phyloP scores from a whole-genome alignment of 2,113 vertebrate species.

The Puntigrus tetrazona region DNA sequence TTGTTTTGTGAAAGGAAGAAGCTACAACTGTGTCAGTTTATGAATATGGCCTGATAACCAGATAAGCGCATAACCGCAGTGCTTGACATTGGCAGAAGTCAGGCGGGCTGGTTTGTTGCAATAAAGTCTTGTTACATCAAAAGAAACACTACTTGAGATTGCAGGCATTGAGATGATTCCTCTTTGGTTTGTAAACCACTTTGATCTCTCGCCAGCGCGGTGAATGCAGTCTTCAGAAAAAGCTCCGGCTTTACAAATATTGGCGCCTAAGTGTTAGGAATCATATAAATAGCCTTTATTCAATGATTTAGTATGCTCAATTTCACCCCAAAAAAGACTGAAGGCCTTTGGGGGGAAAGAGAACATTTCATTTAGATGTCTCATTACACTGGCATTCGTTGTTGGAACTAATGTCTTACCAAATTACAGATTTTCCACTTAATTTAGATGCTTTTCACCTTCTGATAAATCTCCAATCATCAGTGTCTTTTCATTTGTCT shows the following conservation, averaged over 20 bases:
- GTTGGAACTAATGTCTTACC: slow-evolving; percentile 31
- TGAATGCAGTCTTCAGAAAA: slow-evolving; percentile 2
- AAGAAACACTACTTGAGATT: slow-evolving; percentile 13
- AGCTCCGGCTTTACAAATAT: neutral
- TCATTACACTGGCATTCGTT: slow-evolving; percentile 8
- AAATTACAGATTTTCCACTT: slow-evolving; percentile 39
- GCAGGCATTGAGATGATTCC: neutral
- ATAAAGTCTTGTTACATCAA: slow-evolving; percentile 8
- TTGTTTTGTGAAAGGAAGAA: neutral
- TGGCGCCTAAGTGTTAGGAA: neutral
- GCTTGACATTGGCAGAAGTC: slow-evolving; percentile 27
- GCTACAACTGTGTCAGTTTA: neutral
- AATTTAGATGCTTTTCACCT: slow-evolving; percentile 28
- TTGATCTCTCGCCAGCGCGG: neutral
- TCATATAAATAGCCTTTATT: slow-evolving; percentile 21
- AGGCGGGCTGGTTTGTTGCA: neutral
- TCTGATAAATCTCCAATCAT: slow-evolving; percentile 20
- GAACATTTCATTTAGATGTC: slow-evolving; percentile 25
- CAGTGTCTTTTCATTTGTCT: neutral
- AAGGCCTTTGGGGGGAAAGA: slow-evolving; percentile 6
- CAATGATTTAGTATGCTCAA: slow-evolving; percentile 23
- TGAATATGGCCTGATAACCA: neutral
- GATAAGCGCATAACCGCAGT: neutral
- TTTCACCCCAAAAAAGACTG: neutral
- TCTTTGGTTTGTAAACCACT: neutral